Evolutionary conservation across 2,113 vertebrate genomes (phyloP).

Genomic region (Otolemur garnettii): DNA sequence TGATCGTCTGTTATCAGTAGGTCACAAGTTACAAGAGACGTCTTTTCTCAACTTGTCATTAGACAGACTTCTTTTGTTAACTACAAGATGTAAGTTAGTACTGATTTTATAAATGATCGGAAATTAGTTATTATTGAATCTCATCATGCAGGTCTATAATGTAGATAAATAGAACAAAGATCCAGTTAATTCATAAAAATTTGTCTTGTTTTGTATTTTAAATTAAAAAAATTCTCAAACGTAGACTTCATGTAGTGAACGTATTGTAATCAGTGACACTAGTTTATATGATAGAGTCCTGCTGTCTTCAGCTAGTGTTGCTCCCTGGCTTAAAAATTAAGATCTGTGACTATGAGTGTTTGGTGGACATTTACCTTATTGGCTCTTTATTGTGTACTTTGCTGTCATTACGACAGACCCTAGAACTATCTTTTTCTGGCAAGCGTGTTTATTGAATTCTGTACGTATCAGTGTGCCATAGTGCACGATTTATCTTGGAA

Average conservation of each 20-base stretch:
- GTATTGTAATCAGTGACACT: neutral
- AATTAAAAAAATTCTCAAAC: neutral
- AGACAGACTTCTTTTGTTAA: neutral
- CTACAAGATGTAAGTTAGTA: neutral
- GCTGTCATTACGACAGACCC: neutral
- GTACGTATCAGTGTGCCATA: conserved; percentile 19
- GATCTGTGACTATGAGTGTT: neutral
- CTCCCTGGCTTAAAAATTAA: neutral
- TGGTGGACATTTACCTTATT: neutral
- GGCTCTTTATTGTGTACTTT: neutral
- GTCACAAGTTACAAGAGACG: neutral
- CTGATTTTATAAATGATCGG: neutral
- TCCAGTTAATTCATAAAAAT: neutral
- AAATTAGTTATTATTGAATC: conserved; percentile 19
- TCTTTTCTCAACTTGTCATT: neutral
- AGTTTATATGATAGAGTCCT: neutral
- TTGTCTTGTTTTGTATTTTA: neutral
- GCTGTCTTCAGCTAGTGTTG: neutral
- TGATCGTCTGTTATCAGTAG: neutral
- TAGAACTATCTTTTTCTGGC: neutral
- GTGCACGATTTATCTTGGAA: conserved; percentile 46
- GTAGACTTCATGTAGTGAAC: neutral
- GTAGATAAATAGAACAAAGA: neutral
- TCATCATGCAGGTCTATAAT: neutral
- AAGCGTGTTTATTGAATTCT: neutral